These are phyloP conservation scores for Polyploca ridens DNA, from an alignment of 2,888 invertebrate species.

Conservation along the genomic window DNA sequence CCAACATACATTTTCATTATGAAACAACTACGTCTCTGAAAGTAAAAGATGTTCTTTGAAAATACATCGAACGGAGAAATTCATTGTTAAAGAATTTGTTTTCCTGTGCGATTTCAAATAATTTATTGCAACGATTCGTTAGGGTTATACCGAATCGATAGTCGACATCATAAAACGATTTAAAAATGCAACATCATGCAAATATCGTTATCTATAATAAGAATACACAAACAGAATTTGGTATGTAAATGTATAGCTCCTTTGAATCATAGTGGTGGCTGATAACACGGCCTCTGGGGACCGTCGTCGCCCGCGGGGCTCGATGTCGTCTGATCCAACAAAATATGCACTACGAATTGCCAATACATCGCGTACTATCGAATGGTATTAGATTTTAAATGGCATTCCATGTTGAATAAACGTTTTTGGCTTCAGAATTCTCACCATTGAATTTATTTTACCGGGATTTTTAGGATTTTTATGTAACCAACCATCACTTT, in stretches of 20 bases:
- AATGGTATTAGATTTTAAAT: conserved; percentile 50
- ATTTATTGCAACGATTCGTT: background rate
- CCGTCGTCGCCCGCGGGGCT: conserved; percentile 19
- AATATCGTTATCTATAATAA: conserved; percentile 20
- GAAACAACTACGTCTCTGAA: conserved; percentile 52
- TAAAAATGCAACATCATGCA: background rate
- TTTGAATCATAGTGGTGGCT: conserved; percentile 40
- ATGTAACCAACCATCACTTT: too few species aligned
- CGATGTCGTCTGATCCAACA: conserved; percentile 45
- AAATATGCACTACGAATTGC: conserved; percentile 58
- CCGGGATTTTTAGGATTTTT: too few species aligned
- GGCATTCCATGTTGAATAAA: conserved; percentile 24
- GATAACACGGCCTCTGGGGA: conserved; percentile 49
- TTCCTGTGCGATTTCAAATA: conserved; percentile 17
- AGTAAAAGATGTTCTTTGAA: conserved; percentile 47
- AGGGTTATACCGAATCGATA: background rate
- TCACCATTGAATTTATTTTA: too few species aligned
- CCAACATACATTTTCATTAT: conserved; percentile 64
- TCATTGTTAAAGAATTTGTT: conserved; percentile 47
- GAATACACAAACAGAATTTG: conserved; percentile 30
- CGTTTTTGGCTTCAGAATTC: background rate
- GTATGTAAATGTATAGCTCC: conserved; percentile 38
- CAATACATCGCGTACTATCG: conserved; percentile 54
- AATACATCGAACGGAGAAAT: conserved; percentile 39
- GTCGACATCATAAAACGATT: background rate